phyloP scores from a whole-genome alignment of 2,797 vertebrate species.

The Acipenser transmontanus region DNA sequence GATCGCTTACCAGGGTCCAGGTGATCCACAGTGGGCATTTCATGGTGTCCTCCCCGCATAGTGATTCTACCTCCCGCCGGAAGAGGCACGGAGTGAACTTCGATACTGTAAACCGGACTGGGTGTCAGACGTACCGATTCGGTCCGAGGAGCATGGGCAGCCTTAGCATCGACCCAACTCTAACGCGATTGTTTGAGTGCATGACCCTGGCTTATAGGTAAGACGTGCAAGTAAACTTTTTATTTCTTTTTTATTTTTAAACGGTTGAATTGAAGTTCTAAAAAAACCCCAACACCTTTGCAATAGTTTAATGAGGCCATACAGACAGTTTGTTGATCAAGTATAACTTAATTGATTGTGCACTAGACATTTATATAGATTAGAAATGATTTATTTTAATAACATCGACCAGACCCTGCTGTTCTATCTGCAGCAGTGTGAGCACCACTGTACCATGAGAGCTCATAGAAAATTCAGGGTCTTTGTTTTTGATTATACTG shows the following conservation, averaged over 20 bases:
- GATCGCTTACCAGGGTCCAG: constrained; percentile 54
- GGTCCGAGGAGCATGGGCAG: constrained; percentile 63
- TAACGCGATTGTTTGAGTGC: constrained; percentile 91
- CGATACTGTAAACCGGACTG: constrained; percentile 58
- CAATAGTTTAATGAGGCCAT: too few species aligned
- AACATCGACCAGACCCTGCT: too few species aligned
- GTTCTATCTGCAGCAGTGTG: too few species aligned
- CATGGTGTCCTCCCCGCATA: constrained; percentile 95
- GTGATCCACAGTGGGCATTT: constrained; percentile 98
- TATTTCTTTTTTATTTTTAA: too few species aligned
- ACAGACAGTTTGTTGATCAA: too few species aligned
- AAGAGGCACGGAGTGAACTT: constrained; percentile 56
- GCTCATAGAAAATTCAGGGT: too few species aligned
- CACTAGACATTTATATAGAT: too few species aligned
- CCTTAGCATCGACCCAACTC: constrained; percentile 84
- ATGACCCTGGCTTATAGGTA: constrained; percentile 98
- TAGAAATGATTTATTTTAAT: too few species aligned
- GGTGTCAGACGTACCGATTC: constrained; percentile 67
- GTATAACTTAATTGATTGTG: too few species aligned
- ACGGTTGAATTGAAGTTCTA: background rate
- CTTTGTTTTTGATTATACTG: too few species aligned
- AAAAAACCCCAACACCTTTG: too few species aligned
- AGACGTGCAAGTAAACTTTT: constrained; percentile 26
- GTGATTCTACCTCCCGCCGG: constrained; percentile 62
- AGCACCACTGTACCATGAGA: too few species aligned